These are phyloP conservation scores for Ptychodera flava DNA, from an alignment of 35 echinoderm and acorn worm species.

Conservation along the genomic window DNA sequence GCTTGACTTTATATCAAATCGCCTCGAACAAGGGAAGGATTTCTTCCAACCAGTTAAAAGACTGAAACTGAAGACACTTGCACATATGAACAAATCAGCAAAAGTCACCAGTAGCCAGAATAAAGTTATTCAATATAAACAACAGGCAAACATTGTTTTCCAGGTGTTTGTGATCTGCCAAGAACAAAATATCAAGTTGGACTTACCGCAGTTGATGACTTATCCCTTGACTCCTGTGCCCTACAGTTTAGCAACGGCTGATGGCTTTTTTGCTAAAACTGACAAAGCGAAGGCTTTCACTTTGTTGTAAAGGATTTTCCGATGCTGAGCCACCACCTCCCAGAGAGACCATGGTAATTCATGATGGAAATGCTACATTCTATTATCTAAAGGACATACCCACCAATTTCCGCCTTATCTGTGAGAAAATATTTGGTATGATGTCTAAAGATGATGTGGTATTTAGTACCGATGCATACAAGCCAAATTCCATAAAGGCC, in stretches of 20 bases:
- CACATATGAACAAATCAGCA: slow-evolving; percentile 25
- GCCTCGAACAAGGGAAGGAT: slow-evolving; percentile 16
- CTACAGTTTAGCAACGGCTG: slow-evolving; percentile 54
- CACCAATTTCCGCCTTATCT: not conserved
- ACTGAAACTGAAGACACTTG: slow-evolving; percentile 44
- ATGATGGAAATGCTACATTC: not conserved
- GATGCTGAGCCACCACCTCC: not conserved
- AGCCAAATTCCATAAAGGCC: not conserved
- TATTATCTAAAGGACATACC: not conserved
- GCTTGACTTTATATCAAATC: slow-evolving; percentile 34
- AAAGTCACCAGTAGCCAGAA: slow-evolving; percentile 37
- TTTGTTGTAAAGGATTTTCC: not conserved
- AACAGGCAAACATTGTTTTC: slow-evolving; percentile 53
- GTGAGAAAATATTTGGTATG: slow-evolving; percentile 5
- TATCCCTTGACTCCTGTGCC: slow-evolving; percentile 64
- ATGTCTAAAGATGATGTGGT: not conserved
- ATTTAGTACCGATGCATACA: slow-evolving; percentile 3
- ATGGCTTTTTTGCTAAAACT: slow-evolving; percentile 40
- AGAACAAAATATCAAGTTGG: slow-evolving; percentile 8
- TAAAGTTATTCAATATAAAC: slow-evolving; percentile 57
- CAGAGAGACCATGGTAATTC: not conserved
- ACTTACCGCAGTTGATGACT: slow-evolving; percentile 50
- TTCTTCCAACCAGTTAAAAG: slow-evolving; percentile 72
- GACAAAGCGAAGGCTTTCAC: not conserved
- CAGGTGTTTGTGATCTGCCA: slow-evolving; percentile 48